Evolutionary conservation across 2,113 vertebrate species (phyloP).

Genomic region (Probosciger aterrimus): DNA sequence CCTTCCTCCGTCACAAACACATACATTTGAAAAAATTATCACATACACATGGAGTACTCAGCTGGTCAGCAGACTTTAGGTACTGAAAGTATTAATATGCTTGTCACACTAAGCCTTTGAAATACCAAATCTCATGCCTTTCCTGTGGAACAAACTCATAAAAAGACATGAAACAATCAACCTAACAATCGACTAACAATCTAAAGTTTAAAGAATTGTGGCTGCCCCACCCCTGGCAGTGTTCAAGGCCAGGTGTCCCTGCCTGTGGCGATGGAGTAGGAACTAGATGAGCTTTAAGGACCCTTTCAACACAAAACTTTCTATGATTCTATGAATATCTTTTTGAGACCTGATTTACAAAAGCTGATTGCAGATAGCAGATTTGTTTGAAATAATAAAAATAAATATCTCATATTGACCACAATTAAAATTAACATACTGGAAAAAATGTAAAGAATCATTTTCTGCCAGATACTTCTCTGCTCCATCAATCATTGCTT

Average conservation of each 20-base stretch:
- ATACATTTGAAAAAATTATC: neutral
- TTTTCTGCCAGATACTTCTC: neutral
- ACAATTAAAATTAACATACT: neutral
- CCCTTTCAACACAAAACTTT: neutral
- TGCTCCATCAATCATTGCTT: neutral
- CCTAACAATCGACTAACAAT: neutral
- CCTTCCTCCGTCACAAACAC: neutral
- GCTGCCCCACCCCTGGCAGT: neutral
- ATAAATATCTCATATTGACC: neutral
- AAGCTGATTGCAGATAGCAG: neutral
- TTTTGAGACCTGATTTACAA: neutral
- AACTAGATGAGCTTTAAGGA: neutral
- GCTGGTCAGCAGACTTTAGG: neutral
- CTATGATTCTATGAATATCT: neutral
- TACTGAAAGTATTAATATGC: neutral
- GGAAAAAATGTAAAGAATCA: neutral
- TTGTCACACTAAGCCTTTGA: neutral
- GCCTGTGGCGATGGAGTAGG: neutral
- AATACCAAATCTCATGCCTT: neutral
- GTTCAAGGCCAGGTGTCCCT: neutral
- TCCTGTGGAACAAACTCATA: neutral
- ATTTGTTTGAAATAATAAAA: neutral
- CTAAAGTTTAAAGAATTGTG: neutral
- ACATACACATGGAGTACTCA: neutral
- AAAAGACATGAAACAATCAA: neutral